A percentile compares a stretch with the other conserved stretches of the same genome.
Evolutionary conservation across 1,140 invertebrate genomes (phyloP).

Genomic region (Apis laboriosa): DNA sequence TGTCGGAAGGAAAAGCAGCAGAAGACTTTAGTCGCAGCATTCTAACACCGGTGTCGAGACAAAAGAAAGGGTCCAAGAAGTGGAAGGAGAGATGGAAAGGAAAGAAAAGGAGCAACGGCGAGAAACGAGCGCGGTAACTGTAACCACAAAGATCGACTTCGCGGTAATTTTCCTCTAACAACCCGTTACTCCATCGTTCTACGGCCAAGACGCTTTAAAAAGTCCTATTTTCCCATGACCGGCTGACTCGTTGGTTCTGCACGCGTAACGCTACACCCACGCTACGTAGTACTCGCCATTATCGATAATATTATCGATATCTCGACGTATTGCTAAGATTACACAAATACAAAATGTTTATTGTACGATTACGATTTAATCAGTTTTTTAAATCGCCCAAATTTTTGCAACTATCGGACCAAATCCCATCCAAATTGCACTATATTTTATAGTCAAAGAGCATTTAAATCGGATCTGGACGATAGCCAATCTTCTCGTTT

Average conservation of each 20-base stretch:
- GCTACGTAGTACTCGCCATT: neutral
- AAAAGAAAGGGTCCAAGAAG: conserved; percentile 3
- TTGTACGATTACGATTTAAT: neutral
- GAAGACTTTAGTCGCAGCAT: neutral
- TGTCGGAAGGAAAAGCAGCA: neutral
- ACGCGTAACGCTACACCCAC: neutral
- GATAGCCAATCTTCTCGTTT: no score
- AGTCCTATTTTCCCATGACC: conserved; percentile 57
- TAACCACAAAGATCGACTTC: conserved; percentile 49
- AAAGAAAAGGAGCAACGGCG: conserved; percentile 36
- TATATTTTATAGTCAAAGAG: no score
- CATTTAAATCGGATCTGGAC: no score
- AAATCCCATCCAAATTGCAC: no score
- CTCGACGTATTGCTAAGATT: neutral
- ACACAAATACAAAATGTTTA: neutral
- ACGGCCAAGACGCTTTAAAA: conserved; percentile 50
- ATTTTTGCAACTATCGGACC: no score
- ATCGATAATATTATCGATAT: neutral
- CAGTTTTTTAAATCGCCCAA: neutral
- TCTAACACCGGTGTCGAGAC: neutral
- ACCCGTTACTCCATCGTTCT: conserved; percentile 60
- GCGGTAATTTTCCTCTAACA: conserved; percentile 58
- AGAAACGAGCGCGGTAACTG: conserved; percentile 63
- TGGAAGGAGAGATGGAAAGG: neutral
- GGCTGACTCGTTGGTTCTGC: neutral